Evolutionary conservation across 2,113 vertebrate species (phyloP), one percentile per base, ranked within the genome.

Genomic region (Oreochromis niloticus): DNA sequence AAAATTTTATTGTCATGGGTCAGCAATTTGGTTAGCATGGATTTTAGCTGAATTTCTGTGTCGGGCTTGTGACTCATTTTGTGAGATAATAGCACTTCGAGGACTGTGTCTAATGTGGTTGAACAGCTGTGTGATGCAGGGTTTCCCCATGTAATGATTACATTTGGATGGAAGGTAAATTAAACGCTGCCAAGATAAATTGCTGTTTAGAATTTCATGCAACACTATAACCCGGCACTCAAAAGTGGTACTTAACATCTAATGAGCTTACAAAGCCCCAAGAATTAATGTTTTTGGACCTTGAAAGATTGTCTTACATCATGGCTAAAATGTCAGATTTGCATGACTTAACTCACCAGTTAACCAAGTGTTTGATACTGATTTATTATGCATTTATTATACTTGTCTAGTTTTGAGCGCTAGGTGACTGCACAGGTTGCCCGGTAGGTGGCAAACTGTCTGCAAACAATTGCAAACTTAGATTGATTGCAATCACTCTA

Each of bases 1-100:
- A 82, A 85, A 66, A 87, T 91, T 61, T 89, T 78, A 46, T 66
- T 81, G 86, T 85, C 82, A 27, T 32, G 78, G 86, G 41, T 91
- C 84, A 91, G 91, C 73, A 88, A 90, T 89, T 88, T 54, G 68
- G 86, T 92, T 93, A 88, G 52, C 66, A 88, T 87, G 85, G 84
- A 90, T 92, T 91, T 91, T 30, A 89, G 86, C 68, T 68, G 27
- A 55, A 78, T 85, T 85, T 91, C 83, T 83, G 87, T 75, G 84
- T 87, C 63, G 61, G 19, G 73, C 71, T 87, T 73, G 41, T 66
- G 81, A 85, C 83, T 90, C 88, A 84, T 81, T 90, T 85, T 84
- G 80, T 85, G 66, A 85, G 90, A 90, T 92, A 84, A 90, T 30
- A 86, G 85, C 17, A 9, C 59, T 82, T 57, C 12, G 22, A 79